These are phyloP conservation scores for Epinotia brunnichana DNA, from an alignment of 2,888 invertebrate genomes.

Conservation along the genomic window DNA sequence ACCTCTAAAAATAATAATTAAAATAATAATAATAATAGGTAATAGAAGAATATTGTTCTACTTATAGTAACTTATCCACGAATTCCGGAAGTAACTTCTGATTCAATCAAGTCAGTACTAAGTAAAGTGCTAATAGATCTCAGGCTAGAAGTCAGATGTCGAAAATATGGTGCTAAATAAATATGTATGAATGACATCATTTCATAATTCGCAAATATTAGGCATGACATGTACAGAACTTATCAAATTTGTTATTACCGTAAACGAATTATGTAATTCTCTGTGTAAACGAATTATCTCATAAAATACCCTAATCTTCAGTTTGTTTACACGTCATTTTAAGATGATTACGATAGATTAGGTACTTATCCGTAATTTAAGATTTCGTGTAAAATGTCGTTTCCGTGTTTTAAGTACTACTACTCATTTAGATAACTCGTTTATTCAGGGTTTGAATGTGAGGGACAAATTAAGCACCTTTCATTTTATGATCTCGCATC, in stretches of 20 bases:
- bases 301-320: constrained; percentile 1
- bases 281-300: constrained; percentile 5
- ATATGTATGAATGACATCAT: neutral
- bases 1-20: too few species aligned
- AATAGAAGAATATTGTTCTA: too few species aligned
- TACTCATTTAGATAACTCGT: neutral
- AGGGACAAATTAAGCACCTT: neutral
- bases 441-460: neutral
- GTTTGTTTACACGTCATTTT: constrained; percentile 5
- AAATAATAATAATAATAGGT: too few species aligned
- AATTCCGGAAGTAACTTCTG: too few species aligned
- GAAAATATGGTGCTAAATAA: too few species aligned
- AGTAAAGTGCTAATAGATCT: too few species aligned
- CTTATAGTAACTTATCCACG: too few species aligned
- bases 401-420: neutral
- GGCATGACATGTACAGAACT: neutral
- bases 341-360: constrained; percentile 4
- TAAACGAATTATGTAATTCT: neutral
- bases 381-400: neutral
- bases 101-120: too few species aligned
- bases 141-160: too few species aligned
- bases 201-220: neutral
- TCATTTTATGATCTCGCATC: too few species aligned
- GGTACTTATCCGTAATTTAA: neutral
- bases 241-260: neutral